These are phyloP conservation scores for Chloropsis hardwickii DNA, from an alignment of 2,113 vertebrate species.

Conservation along the genomic window DNA sequence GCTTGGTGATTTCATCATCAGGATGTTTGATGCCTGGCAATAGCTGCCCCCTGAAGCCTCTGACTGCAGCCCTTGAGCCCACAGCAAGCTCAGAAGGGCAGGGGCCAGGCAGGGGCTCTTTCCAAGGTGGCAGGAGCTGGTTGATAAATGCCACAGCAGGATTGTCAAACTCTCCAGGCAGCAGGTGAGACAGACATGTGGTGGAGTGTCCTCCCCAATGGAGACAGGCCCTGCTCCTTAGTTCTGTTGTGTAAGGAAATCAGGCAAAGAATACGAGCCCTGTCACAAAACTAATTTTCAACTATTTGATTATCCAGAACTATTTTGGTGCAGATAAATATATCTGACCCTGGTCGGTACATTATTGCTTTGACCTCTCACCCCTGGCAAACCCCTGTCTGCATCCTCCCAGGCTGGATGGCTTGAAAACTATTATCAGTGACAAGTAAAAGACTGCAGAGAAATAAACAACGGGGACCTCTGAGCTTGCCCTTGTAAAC, in stretches of 20 bases:
- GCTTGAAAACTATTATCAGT: conserved; percentile 58
- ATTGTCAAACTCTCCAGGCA: background rate
- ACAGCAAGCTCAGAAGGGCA: background rate
- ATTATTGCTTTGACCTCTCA: conserved; percentile 63
- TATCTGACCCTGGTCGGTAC: conserved; percentile 24
- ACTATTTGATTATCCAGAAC: conserved; percentile 51
- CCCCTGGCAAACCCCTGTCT: background rate
- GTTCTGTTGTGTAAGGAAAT: background rate
- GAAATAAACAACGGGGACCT: conserved; percentile 60
- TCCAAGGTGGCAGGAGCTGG: background rate
- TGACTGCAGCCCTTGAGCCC: background rate
- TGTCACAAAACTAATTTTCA: conserved; percentile 39
- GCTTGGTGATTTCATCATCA: rapidly evolving
- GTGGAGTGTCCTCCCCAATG: background rate
- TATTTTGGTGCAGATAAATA: conserved; percentile 40
- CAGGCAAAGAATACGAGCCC: background rate
- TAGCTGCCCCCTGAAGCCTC: background rate
- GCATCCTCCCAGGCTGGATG: conserved; percentile 26
- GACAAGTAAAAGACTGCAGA: conserved; percentile 64
- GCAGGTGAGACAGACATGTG: background rate
- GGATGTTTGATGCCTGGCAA: background rate
- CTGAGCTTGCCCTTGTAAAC: conserved; percentile 51
- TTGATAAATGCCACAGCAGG: background rate
- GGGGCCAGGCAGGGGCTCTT: background rate
- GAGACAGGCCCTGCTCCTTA: background rate